phyloP scores from a whole-genome alignment of 2,888 invertebrate species.

The Nipponacmea schrenckii region DNA sequence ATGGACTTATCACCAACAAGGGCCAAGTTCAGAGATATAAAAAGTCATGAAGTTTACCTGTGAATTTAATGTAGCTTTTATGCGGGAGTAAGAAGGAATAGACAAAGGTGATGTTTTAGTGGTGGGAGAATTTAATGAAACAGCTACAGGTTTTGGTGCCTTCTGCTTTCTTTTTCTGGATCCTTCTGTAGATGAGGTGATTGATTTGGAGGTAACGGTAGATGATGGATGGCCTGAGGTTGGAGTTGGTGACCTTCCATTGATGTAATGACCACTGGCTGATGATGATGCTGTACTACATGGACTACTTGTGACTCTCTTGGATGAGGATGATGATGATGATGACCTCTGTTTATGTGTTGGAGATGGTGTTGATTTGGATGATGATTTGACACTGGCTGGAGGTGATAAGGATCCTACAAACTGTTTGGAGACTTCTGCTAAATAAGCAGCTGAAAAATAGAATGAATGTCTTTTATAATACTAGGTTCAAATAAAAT shows the following conservation, averaged over 20 bases:
- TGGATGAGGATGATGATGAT: conserved; percentile 23
- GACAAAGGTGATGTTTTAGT: conserved; percentile 20
- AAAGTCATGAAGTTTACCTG: too few relatives aligned
- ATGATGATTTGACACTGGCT: conserved; percentile 2
- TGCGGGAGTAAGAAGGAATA: background rate
- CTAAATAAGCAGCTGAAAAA: background rate
- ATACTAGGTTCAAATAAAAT: too few relatives aligned
- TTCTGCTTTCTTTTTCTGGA: conserved; percentile 14
- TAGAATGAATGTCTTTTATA: background rate
- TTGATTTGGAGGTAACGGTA: conserved; percentile 18
- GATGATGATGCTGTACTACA: conserved; percentile 15
- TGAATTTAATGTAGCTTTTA: background rate
- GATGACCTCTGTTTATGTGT: conserved; percentile 11
- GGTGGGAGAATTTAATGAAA: conserved; percentile 14
- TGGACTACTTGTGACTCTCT: conserved; percentile 5
- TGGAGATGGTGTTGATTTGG: conserved; percentile 29
- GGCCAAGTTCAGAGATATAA: too few relatives aligned
- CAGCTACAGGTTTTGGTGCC: conserved; percentile 6
- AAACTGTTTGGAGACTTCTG: conserved; percentile 15
- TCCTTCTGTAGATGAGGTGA: conserved; percentile 7
- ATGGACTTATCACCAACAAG: too few relatives aligned
- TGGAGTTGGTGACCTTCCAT: background rate
- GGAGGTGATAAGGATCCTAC: conserved; percentile 11
- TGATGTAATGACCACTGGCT: conserved; percentile 1
- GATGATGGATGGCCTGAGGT: background rate